Conservation (phyloP, 2,888 invertebrate genomes). For the Cheilosia impressa region DNA sequence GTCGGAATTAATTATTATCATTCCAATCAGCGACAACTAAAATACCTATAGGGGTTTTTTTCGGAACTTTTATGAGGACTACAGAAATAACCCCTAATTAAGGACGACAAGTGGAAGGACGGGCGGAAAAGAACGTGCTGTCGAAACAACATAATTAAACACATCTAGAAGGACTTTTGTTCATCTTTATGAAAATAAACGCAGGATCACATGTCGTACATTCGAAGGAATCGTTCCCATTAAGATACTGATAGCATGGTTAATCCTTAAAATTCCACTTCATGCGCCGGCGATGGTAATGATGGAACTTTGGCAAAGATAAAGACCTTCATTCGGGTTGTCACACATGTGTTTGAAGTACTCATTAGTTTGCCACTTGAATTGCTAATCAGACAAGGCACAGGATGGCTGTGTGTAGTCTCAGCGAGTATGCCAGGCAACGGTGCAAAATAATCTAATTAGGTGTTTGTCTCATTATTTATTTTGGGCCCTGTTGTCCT, state of each 20-base stretch:
- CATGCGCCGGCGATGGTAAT: slow-evolving; percentile 27
- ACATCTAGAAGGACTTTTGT: slow-evolving; percentile 17
- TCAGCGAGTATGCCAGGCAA: not conserved
- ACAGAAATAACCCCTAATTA: slow-evolving; percentile 31
- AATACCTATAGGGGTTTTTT: slow-evolving; percentile 2
- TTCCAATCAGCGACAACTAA: slow-evolving; percentile 14
- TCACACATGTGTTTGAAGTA: slow-evolving; percentile 60
- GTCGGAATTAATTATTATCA: slow-evolving; percentile 43
- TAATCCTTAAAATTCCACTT: slow-evolving; percentile 58
- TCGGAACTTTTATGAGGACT: slow-evolving; percentile 33
- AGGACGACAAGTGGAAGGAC: not conserved
- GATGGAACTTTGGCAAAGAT: slow-evolving; percentile 50
- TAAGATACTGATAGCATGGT: slow-evolving; percentile 12
- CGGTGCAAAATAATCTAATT: slow-evolving; percentile 70
- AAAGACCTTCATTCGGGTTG: slow-evolving; percentile 39
- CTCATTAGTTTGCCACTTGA: slow-evolving; percentile 61
- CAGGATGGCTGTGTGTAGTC: not conserved
- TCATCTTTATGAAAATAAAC: slow-evolving; percentile 2
- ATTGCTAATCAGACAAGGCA: slow-evolving; percentile 55
- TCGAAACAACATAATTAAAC: slow-evolving; percentile 37
- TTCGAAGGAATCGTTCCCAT: slow-evolving; percentile 15
- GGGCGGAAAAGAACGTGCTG: not conserved
- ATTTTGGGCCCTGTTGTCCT: slow-evolving; percentile 36
- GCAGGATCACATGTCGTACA: slow-evolving; percentile 38
- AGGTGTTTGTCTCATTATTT: slow-evolving; percentile 71